phyloP scores from a whole-genome alignment of 1,140 invertebrate species.

The Ylistrum balloti region DNA sequence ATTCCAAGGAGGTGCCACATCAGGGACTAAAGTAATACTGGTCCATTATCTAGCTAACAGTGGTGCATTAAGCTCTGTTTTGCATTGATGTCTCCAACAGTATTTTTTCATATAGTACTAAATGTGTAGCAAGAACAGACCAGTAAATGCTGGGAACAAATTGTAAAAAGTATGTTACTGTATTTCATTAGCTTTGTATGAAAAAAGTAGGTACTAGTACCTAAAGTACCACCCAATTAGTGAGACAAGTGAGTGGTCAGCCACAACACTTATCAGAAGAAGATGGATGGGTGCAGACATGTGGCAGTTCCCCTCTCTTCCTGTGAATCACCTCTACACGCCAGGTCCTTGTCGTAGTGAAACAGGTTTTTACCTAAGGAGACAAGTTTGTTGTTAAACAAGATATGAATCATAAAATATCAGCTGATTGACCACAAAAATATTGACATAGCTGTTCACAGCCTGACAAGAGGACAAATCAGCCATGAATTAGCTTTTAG shows the following conservation, averaged over 20 bases:
- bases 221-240: neutral
- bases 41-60: too few relatives aligned
- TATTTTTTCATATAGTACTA: too few relatives aligned
- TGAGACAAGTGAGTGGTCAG: neutral
- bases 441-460: conserved; percentile 38
- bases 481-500: conserved; percentile 31
- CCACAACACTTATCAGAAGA: neutral
- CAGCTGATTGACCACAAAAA: conserved; percentile 37
- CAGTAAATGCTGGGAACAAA: too few relatives aligned
- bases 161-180: too few relatives aligned
- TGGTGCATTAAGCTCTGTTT: too few relatives aligned
- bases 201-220: too few relatives aligned
- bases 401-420: conserved; percentile 28
- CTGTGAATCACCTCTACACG: neutral
- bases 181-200: too few relatives aligned
- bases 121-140: too few relatives aligned
- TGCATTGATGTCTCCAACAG: too few relatives aligned
- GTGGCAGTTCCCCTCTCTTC: neutral
- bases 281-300: conserved; percentile 14
- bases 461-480: neutral
- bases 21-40: too few relatives aligned
- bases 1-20: too few relatives aligned
- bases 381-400: conserved; percentile 38
- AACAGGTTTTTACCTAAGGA: conserved; percentile 23
- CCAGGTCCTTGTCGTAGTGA: neutral